These are phyloP conservation scores for Thomomys bottae DNA, from an alignment of 2,113 vertebrate species.

Conservation along the genomic window DNA sequence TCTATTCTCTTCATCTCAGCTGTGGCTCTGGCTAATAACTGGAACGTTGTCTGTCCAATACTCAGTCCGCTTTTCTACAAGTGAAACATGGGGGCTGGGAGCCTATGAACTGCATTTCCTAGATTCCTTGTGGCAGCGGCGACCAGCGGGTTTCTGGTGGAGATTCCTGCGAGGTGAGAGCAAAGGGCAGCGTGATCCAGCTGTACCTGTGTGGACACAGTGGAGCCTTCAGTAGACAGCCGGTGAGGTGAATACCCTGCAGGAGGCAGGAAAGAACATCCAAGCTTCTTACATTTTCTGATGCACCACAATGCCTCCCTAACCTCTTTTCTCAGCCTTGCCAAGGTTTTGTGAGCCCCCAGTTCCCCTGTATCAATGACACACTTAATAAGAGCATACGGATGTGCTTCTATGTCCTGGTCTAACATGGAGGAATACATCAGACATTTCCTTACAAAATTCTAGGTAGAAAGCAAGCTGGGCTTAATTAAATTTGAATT, in stretches of 20 bases:
- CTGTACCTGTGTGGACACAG: neutral
- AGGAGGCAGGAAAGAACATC: neutral
- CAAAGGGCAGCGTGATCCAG: neutral
- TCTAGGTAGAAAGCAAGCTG: neutral
- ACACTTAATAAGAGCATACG: neutral
- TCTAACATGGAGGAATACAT: neutral
- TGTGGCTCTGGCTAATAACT: neutral
- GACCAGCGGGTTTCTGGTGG: neutral
- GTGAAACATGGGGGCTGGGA: neutral
- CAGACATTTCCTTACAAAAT: neutral
- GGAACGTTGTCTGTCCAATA: neutral
- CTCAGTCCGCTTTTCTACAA: neutral
- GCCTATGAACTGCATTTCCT: constrained; percentile 2
- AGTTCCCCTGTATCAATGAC: neutral
- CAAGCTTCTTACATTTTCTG: neutral
- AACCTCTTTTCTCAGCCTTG: neutral
- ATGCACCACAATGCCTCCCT: neutral
- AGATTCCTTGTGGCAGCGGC: neutral
- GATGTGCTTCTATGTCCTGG: neutral
- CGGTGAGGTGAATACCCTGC: neutral
- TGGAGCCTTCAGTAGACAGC: neutral
- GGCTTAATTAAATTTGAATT: constrained; percentile 28
- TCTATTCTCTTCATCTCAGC: neutral
- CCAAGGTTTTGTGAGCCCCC: neutral
- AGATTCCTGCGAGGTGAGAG: neutral